Base-by-base conservation (phyloP, 2,113 vertebrate species). In the Cyprinodon brontotheroides region DNA sequence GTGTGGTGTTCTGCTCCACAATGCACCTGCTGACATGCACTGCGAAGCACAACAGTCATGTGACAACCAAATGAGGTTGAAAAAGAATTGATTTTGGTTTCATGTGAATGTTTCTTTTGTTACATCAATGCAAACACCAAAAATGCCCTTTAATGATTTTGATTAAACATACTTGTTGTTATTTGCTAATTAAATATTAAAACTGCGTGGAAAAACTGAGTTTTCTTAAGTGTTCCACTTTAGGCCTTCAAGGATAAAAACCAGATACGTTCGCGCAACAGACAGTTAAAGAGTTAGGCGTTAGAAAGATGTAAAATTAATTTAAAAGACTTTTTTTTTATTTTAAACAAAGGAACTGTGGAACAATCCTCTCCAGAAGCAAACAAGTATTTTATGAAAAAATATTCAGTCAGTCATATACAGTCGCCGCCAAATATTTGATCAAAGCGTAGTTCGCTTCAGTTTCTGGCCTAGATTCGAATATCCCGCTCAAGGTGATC, bases 51-150 rank as follows among this genome's bases (percentile, higher is more conserved):
- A 74, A 47, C 74, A 75, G 47, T 41, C 11, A 13, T 67, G 68
- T 81, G 81, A 79, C 75, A 76, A 72, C 59, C 22, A 76, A 65
- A 45, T 45, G 39, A 45, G n/a, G 40, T 22, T 65, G n/a, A 22
- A 61, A 6, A 57, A 9, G 29, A 50, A 57, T 65, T 59, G 64
- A 59, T 61, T 57, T 62, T 68, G 59, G 40, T 48, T 74, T 77
- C 11, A 43, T 65, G 3, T 65, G 11, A 12, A 22, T 45, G 7
- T 36, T n/a, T 9, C 12, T 45, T 65, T 65, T 22, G 22, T 1
- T 39, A 22, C 15, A 2, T 62, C 13, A 12, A 38, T 15, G 36
- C 17, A 62, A 36, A 2, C 17, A 65, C 13, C 29, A 29, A 29
- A 29, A 29, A 29, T 29, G 29, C 29, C 29, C 29, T 29, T 29